Conservation (phyloP, 2,113 vertebrate species). For the Nesospiza acunhae region DNA sequence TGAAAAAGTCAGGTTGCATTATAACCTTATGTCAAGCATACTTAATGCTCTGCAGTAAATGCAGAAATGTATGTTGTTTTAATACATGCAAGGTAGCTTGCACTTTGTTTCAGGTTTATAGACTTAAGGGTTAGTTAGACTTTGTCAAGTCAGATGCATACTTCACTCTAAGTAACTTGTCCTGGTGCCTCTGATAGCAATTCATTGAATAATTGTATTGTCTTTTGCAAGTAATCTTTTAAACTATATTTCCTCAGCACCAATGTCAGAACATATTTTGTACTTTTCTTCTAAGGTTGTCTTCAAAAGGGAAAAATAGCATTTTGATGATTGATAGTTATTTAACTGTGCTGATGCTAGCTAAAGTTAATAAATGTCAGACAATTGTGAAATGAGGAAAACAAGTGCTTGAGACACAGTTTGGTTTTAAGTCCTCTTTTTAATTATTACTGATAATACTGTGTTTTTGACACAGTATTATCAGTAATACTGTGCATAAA, state of each 20-base stretch:
- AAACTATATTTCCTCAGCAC: background rate
- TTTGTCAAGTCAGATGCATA: background rate
- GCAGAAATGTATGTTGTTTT: background rate
- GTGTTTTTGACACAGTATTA: background rate
- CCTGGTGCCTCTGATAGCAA: background rate
- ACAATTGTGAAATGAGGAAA: background rate
- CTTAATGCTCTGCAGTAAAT: background rate
- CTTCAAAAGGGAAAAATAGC: background rate
- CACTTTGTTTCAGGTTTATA: background rate
- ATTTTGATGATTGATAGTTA: background rate
- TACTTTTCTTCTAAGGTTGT: background rate
- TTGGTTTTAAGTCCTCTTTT: background rate
- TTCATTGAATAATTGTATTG: background rate
- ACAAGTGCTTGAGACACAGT: background rate
- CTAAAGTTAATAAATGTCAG: background rate
- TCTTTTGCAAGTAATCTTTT: background rate
- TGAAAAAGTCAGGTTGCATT: background rate
- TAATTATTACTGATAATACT: background rate
- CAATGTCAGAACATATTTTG: background rate
- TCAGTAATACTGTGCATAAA: background rate
- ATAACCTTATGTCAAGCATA: background rate
- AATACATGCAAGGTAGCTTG: background rate
- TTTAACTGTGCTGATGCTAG: background rate
- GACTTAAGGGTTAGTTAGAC: background rate
- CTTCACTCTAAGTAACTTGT: background rate